These are phyloP conservation scores for Macrotrachela quadricornifera DNA, from an alignment of 1,140 invertebrate species.

Conservation along the genomic window DNA sequence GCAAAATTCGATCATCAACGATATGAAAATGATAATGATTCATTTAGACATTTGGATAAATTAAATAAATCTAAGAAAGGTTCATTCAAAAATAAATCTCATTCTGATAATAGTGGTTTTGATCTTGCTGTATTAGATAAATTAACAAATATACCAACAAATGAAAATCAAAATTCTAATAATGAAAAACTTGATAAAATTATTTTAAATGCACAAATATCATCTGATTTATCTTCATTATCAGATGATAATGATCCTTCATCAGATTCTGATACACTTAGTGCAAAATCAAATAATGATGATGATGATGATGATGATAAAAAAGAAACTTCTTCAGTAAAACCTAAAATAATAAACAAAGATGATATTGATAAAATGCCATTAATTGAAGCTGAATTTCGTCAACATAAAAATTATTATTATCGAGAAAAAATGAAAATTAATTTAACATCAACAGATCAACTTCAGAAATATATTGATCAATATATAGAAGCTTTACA, in stretches of 20 bases:
- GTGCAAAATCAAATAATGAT: no score
- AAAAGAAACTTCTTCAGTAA: constrained; percentile 8
- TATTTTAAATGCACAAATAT: no score
- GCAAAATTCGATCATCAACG: constrained; percentile 12
- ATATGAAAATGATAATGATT: not conserved
- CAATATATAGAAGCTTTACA: constrained; percentile 76
- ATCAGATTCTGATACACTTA: no score
- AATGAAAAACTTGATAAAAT: no score
- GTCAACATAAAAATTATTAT: constrained; percentile 64
- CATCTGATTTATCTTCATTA: no score
- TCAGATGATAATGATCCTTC: no score
- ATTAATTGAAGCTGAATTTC: constrained; percentile 45
- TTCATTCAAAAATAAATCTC: constrained; percentile 7
- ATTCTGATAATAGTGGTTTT: no score
- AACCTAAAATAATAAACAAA: constrained; percentile 11
- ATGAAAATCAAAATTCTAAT: no score
- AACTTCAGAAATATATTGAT: constrained; percentile 53
- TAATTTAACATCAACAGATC: constrained; percentile 39
- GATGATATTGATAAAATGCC: constrained; percentile 11
- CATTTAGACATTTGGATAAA: not conserved
- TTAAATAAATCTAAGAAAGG: constrained; percentile 33
- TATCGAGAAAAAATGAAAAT: constrained; percentile 71
- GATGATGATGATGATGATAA: no score
- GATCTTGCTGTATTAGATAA: no score
- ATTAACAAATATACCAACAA: no score